Conservation (phyloP, 1,140 invertebrate genomes). For the Drosophila parabipectinata region DNA sequence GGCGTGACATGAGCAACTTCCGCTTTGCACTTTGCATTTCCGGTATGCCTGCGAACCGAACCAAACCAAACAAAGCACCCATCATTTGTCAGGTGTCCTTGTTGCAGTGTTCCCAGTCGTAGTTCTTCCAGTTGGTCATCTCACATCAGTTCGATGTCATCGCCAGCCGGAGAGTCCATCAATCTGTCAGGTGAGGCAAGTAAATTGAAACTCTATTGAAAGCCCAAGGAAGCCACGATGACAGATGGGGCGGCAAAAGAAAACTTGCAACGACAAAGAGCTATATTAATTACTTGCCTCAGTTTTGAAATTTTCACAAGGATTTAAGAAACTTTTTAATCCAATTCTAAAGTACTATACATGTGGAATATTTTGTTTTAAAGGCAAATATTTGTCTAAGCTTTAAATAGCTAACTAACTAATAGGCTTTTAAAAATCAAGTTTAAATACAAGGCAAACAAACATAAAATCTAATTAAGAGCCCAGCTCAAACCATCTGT, state of each 20-base stretch:
- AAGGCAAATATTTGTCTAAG: too few relatives aligned
- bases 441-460: too few relatives aligned
- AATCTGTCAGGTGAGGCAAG: slow-evolving; percentile 33
- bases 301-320: background rate
- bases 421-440: too few relatives aligned
- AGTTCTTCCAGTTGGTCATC: slow-evolving; percentile 7
- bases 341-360: background rate
- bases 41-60: slow-evolving; percentile 34
- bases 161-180: slow-evolving; percentile 32
- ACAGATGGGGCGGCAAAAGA: background rate
- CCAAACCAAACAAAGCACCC: slow-evolving; percentile 24
- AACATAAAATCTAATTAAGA: too few relatives aligned
- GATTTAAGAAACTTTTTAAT: background rate
- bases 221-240: background rate
- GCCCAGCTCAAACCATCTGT: background rate
- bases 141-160: slow-evolving; percentile 18
- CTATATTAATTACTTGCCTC: slow-evolving; percentile 32
- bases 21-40: slow-evolving; percentile 74
- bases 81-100: slow-evolving; percentile 35
- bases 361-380: too few relatives aligned
- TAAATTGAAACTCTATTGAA: slow-evolving; percentile 45
- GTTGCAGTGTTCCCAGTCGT: background rate
- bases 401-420: too few relatives aligned
- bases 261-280: slow-evolving; percentile 8
- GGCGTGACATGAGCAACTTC: slow-evolving; percentile 67